A percentile compares a stretch with the other conserved stretches of the same genome.
Evolutionary conservation across 2,888 invertebrate genomes (phyloP).

Genomic region (Ophion ellenae): DNA sequence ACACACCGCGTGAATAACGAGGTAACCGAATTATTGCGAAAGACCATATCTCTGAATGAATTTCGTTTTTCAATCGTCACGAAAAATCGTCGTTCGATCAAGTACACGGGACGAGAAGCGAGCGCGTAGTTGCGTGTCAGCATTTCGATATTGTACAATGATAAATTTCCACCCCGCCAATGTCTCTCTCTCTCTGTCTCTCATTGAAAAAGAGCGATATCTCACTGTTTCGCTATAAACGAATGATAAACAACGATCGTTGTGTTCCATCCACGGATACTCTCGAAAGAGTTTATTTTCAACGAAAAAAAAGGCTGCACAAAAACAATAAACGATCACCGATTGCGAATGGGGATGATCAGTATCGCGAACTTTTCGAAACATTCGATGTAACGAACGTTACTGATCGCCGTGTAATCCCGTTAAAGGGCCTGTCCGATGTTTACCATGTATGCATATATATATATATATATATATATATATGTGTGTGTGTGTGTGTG

Average conservation of each 20-base stretch:
- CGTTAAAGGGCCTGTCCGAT: neutral
- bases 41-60: neutral
- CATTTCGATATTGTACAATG: conserved; percentile 58
- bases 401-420: neutral
- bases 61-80: neutral
- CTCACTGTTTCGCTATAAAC: conserved; percentile 7
- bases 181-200: neutral
- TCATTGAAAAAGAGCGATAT: conserved; percentile 31
- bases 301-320: neutral
- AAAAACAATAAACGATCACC: conserved; percentile 1
- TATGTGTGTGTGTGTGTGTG: too few species aligned
- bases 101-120: neutral
- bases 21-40: neutral
- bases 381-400: neutral
- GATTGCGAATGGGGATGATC: conserved; percentile 24
- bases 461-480: too few species aligned
- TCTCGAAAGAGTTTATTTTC: conserved; percentile 9
- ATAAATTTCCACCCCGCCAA: neutral
- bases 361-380: conserved; percentile 19
- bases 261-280: neutral
- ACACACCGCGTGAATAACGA: neutral
- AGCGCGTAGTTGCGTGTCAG: conserved; percentile 41
- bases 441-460: too few species aligned
- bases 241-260: conserved; percentile 47
- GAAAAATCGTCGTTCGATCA: conserved; percentile 45